Percentiles rank a stretch among this genome's conserved stretches.
phyloP scores from a whole-genome alignment of 2,797 vertebrate genomes.

The Aphelocoma californica region DNA sequence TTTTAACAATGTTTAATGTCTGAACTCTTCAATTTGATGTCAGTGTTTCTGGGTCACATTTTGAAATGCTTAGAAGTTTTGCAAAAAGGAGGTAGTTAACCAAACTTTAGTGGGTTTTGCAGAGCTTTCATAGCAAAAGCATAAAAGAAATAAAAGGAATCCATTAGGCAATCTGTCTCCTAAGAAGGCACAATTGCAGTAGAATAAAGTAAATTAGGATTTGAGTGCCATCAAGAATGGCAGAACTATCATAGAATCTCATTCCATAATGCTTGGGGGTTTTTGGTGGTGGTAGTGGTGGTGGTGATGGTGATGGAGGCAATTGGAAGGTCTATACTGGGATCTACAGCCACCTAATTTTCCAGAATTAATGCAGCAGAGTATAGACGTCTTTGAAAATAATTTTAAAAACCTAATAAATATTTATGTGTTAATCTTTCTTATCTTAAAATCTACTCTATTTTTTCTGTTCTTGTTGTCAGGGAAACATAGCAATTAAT shows the following conservation, averaged over 20 bases:
- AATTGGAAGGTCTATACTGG: not conserved
- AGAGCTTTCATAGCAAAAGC: not conserved
- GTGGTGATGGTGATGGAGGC: not conserved
- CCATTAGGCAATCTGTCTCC: not conserved
- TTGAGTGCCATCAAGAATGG: not conserved
- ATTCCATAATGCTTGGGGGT: not conserved
- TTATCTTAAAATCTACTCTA: not conserved
- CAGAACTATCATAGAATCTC: not conserved
- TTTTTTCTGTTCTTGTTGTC: not conserved
- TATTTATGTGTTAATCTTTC: not conserved
- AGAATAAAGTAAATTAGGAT: not conserved
- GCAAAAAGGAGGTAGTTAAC: not conserved
- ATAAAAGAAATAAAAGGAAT: not conserved
- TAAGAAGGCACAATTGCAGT: not conserved
- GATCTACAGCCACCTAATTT: not conserved
- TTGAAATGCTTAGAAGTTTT: not conserved
- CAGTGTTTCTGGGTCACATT: not conserved
- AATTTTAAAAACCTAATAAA: not conserved
- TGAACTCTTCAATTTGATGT: not conserved
- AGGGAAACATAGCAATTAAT: not conserved
- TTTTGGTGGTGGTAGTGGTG: not conserved
- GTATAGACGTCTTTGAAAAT: not conserved
- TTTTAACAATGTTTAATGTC: not conserved
- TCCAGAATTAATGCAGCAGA: not conserved
- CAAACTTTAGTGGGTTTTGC: not conserved